These are phyloP conservation scores for Cephus nigrinus DNA, from an alignment of 2,888 invertebrate genomes.

Conservation along the genomic window DNA sequence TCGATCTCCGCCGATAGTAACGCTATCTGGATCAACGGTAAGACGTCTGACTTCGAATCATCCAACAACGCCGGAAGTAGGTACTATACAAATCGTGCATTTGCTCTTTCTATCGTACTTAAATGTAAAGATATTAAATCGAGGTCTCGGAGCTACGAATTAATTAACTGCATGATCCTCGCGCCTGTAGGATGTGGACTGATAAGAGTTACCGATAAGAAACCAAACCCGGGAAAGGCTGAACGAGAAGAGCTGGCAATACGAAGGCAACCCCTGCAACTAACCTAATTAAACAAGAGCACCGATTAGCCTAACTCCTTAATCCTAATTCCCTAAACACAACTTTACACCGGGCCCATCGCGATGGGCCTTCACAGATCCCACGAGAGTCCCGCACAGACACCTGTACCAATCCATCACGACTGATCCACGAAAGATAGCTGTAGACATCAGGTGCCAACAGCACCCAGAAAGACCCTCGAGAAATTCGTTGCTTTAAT, in stretches of 20 bases:
- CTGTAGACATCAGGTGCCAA: conserved; percentile 35
- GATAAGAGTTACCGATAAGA: neutral
- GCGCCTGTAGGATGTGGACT: neutral
- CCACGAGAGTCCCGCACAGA: conserved; percentile 29
- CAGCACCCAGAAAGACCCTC: neutral
- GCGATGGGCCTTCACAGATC: neutral
- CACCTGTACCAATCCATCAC: conserved; percentile 60
- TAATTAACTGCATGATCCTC: neutral
- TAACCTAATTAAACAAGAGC: neutral
- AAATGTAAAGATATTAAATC: neutral
- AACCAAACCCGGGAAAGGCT: neutral
- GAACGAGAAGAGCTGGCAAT: neutral
- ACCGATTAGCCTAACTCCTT: neutral
- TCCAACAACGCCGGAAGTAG: neutral
- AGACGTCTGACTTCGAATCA: neutral
- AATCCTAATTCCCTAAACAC: neutral
- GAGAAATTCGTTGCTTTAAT: neutral
- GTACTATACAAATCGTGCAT: neutral
- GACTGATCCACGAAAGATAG: conserved; percentile 50
- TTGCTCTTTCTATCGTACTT: neutral
- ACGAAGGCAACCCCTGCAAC: neutral
- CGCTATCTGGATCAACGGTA: neutral
- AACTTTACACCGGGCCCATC: neutral
- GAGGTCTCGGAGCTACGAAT: neutral
- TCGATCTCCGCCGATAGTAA: neutral